Base-by-base conservation (phyloP, 2,888 invertebrate species). In the Campaea margaritaria region DNA sequence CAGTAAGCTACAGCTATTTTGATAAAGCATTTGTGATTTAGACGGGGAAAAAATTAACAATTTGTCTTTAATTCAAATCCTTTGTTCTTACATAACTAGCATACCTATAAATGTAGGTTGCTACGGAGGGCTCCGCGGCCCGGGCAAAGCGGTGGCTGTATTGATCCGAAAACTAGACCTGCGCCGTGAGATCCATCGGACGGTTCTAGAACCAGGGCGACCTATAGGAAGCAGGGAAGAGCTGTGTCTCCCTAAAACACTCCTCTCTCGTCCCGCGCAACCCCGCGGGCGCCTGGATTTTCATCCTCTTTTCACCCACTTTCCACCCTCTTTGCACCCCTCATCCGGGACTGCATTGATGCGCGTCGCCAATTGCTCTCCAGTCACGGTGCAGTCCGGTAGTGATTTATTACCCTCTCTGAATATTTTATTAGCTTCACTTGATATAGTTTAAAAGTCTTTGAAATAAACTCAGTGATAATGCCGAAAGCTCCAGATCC, bases 181-280 rank as follows among this genome's bases (percentile, higher is more conserved):
- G 69, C 69, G 69, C 69, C 42, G 28, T 69, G 49, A 50, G 55
- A 59, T 46, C 45, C 60, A 65, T 73, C 74, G 67, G 67, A 64
- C 59, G 45, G 16, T 58, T 59, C 64, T 69, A 69, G 67, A 59
- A 51, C 53, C 38, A 42, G 21, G 62, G 54, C 48, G 56, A 52
- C 65, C 67, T 69, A 58, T 74, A 73, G 77, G 68, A 66, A 67
- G 56, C 53, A 70, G 65, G 48, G 62, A 55, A 52, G 61, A 46
- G 53, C 41, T 57, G 14, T 58, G 57, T 45, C 42, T 58, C 50
- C 48, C 55, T 48, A 21, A 14, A 54, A 48, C 0, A 41, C 21
- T 21, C 50, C 51, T 15, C 21, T 13, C 50, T 10, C 41, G 11
- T 21, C 31, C 58, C 44, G 16, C 15, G 9, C 2, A 34, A 12